Conservation (phyloP, 2,797 vertebrate genomes). For the Hemitrygon akajei region DNA sequence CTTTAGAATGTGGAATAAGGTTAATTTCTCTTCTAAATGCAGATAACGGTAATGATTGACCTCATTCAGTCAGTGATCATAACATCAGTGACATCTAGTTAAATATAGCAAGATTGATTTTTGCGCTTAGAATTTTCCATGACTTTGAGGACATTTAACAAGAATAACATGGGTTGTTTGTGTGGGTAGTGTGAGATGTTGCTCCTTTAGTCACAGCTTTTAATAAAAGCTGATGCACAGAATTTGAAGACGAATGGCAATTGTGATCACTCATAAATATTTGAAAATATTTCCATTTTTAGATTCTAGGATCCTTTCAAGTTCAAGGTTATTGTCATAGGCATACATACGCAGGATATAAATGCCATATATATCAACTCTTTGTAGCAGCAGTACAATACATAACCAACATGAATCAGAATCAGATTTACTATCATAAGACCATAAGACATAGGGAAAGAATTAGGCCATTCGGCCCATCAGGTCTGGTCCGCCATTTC, state of each 20-base stretch:
- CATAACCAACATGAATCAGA: too few species aligned
- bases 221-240: not conserved
- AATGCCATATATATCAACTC: too few species aligned
- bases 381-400: too few species aligned
- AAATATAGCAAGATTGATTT: constrained; percentile 6
- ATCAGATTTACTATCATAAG: too few species aligned
- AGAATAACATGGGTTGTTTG: not conserved
- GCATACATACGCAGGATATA: too few species aligned
- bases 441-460: too few species aligned
- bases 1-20: not conserved
- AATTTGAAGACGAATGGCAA: not conserved
- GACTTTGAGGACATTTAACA: constrained; percentile 18
- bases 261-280: not conserved
- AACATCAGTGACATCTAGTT: not conserved
- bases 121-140: constrained; percentile 23
- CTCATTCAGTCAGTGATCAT: not conserved
- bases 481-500: too few species aligned
- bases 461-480: too few species aligned
- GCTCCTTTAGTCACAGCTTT: not conserved
- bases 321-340: too few species aligned
- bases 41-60: not conserved
- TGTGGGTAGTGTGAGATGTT: not conserved
- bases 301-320: not conserved
- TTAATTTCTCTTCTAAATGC: not conserved
- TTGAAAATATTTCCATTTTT: not conserved